phyloP scores from a whole-genome alignment of 92 coral and sea anemone genomes.

The Epizoanthus scotinus region DNA sequence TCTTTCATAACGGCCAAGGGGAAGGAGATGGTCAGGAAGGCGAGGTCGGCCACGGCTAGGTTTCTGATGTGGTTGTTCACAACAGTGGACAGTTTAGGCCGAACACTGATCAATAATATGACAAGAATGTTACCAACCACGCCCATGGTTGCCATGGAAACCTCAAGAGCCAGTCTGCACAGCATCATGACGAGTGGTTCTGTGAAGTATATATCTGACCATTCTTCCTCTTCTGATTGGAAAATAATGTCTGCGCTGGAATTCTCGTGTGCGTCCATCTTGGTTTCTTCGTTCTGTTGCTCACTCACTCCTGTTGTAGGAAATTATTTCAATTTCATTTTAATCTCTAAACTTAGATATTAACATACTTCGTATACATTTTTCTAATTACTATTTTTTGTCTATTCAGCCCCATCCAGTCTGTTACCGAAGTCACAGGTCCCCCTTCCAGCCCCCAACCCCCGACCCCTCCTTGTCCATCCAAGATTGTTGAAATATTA shows the following conservation, averaged over 20 bases:
- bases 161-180: constrained; percentile 60
- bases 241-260: no score
- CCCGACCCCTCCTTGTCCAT: no score
- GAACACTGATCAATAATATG: constrained; percentile 50
- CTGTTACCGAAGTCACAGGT: no score
- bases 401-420: no score
- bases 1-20: constrained; percentile 81
- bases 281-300: neutral
- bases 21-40: constrained; percentile 55
- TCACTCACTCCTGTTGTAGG: neutral
- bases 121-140: constrained; percentile 75
- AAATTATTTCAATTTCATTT: no score
- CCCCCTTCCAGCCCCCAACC: no score
- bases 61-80: constrained; percentile 69
- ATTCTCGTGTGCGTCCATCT: no score
- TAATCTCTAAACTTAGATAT: no score
- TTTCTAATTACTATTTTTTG: neutral
- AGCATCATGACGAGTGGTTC: constrained; percentile 60
- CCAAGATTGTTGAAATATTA: no score
- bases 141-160: constrained; percentile 70
- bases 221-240: no score
- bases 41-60: constrained; percentile 89
- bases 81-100: constrained; percentile 58
- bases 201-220: constrained; percentile 18
- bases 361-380: no score